Base-by-base conservation (phyloP, 2,113 vertebrate species). In the Ictidomys tridecemlineatus region DNA sequence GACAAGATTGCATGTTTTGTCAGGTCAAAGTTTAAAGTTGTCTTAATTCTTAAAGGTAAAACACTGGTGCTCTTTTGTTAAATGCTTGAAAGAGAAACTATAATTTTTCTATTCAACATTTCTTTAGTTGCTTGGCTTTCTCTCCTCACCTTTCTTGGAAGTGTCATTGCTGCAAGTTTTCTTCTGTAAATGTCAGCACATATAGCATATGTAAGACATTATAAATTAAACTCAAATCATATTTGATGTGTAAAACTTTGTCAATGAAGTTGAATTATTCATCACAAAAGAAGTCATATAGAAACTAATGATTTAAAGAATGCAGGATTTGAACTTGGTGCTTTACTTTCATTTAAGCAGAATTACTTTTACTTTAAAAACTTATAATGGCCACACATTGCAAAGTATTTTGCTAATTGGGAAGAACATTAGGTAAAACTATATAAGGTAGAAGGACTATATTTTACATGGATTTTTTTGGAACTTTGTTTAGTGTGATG, bases 341-440 rank as follows among this genome's bases (percentile, higher is more conserved):
- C 79, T 77, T 85, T 70, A 93, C 72, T 96, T 91, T 96, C 34
- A 84, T 87, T 83, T 69, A 96, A 89, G 32, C n/a, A 86, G 78
- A 94, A 83, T 89, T 89, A 86, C 30, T 89, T 20, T 76, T 90
- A 67, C 16, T 34, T 93, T 37, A 83, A 65, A 37, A 72, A n/a
- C 82, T 95, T 48, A 79, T 91, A 94, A 79, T 82, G 58, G 18
- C 14, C 28, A 72, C 86, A 93, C 76, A 70, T 61, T 91, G 37
- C 0, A 53, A 70, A 65, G 26, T 91, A 14, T 87, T 94, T 92
- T 82, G 6, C 89, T 56, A 42, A 32, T 88, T 85, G 76, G 89
- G 65, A 77, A 79, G 58, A 88, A 89, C 91, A 89, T 78, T 92
- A 92, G 30, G 45, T 94, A 94, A 97, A 96, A 42, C 56, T 76